phyloP scores from a whole-genome alignment of 2,888 invertebrate species.

The Norana najaformis region DNA sequence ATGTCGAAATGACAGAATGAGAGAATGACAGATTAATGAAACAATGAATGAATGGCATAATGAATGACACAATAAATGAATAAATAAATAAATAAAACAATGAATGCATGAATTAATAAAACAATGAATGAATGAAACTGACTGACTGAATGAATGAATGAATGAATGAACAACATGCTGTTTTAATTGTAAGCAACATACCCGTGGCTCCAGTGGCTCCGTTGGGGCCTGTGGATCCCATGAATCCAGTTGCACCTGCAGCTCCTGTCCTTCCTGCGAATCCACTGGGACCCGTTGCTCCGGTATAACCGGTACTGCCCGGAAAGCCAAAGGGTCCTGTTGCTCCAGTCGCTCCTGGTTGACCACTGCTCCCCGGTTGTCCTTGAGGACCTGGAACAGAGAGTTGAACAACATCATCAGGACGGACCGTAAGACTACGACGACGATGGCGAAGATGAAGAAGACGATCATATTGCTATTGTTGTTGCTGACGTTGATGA shows the following conservation, averaged over 20 bases:
- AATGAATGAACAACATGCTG: background rate
- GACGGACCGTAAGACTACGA: background rate
- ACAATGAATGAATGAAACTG: no score
- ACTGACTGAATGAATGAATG: background rate
- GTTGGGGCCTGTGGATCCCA: background rate
- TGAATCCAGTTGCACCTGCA: no score
- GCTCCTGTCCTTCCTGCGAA: no score
- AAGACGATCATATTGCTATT: no score
- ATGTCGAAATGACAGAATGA: background rate
- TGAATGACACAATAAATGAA: background rate
- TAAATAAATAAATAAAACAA: background rate
- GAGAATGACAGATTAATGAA: background rate
- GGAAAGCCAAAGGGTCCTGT: background rate
- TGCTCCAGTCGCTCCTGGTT: background rate
- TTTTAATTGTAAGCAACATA: background rate
- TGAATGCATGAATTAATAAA: background rate
- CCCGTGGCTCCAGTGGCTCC: background rate
- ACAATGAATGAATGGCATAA: background rate
- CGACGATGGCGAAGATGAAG: no score
- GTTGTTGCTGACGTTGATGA: no score
- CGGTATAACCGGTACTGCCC: background rate
- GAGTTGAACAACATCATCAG: background rate
- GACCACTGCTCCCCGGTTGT: background rate
- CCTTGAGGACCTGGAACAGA: background rate
- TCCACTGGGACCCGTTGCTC: background rate